A percentile compares a stretch with the other conserved stretches of the same genome.
These are phyloP conservation scores for Pampusana beccarii DNA, from an alignment of 2,113 vertebrate species.

Conservation along the genomic window DNA sequence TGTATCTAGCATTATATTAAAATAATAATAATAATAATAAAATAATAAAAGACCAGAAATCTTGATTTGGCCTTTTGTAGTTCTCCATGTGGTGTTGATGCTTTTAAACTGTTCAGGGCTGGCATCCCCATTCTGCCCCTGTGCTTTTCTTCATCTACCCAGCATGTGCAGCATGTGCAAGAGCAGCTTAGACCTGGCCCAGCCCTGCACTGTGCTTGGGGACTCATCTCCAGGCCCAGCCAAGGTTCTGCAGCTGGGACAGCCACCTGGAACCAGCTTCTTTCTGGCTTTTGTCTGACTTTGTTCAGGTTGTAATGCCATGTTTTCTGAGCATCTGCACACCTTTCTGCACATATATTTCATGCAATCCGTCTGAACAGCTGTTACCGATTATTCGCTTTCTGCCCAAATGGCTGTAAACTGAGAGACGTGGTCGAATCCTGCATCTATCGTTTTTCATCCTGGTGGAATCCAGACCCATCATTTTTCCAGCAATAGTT, in stretches of 20 bases:
- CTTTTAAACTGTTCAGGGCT: neutral
- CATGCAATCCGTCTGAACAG: neutral
- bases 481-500: neutral
- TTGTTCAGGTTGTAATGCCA: accelerated
- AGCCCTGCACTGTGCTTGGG: accelerated
- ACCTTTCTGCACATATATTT: neutral
- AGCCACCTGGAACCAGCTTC: neutral
- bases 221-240: accelerated
- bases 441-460: neutral
- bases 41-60: neutral
- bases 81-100: neutral
- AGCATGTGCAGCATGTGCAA: accelerated
- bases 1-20: neutral
- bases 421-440: neutral
- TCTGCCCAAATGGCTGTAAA: neutral
- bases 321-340: neutral
- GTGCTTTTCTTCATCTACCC: neutral
- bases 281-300: neutral
- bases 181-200: neutral
- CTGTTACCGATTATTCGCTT: neutral
- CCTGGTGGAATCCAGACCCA: neutral
- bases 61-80: neutral
- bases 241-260: neutral
- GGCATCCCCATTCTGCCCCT: accelerated
- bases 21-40: neutral